Conservation (phyloP, 1,140 invertebrate genomes). For the Brachystomella parvula region DNA sequence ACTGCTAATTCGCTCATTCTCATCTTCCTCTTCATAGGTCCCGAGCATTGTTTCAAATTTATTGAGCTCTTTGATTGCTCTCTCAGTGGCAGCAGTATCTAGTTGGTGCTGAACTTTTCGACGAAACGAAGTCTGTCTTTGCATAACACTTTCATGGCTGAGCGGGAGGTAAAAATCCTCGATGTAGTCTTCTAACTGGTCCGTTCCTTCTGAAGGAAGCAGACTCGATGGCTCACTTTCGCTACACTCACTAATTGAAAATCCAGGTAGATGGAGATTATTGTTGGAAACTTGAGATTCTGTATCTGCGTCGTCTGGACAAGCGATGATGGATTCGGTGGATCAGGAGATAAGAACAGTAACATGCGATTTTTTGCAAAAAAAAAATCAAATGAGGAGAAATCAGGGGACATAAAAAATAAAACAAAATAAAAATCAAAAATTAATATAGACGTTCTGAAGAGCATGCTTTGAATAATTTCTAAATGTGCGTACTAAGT, state of each 20-base stretch:
- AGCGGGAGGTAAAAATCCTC: slow-evolving; percentile 42
- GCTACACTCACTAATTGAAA: slow-evolving; percentile 12
- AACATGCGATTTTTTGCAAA: background rate
- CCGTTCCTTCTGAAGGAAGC: background rate
- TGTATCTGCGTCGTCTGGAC: background rate
- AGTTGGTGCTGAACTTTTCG: slow-evolving; percentile 41
- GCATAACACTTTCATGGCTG: slow-evolving; percentile 42
- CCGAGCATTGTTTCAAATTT: slow-evolving; percentile 40
- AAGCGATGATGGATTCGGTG: background rate
- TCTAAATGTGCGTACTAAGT: background rate
- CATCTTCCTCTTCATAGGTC: slow-evolving; percentile 39
- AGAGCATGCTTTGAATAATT: background rate
- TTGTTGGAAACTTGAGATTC: background rate
- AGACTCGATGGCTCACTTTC: slow-evolving; percentile 17
- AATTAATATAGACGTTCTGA: background rate
- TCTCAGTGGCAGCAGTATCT: slow-evolving; percentile 41
- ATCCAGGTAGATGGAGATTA: background rate
- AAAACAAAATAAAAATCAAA: background rate
- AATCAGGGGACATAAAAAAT: background rate
- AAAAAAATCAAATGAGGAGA: background rate
- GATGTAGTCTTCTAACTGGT: slow-evolving; percentile 41
- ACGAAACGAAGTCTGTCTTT: slow-evolving; percentile 41
- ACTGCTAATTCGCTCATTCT: slow-evolving; percentile 19
- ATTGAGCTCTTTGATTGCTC: slow-evolving; percentile 40
- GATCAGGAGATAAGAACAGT: background rate